Evolutionary conservation across 2,888 invertebrate species (phyloP).

Genomic region (Bellardia pandia): DNA sequence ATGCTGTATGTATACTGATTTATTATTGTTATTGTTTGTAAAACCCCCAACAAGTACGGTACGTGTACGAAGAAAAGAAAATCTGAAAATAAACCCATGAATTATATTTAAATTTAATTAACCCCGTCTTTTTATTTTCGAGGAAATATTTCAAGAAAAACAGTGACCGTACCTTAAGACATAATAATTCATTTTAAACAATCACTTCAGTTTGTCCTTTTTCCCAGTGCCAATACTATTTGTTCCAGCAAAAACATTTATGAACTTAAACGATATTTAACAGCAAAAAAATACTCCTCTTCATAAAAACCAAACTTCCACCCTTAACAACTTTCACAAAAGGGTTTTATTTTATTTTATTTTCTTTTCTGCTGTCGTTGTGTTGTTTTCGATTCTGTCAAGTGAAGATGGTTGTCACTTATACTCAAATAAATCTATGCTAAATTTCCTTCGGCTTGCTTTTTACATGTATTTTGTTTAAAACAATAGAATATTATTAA

Average conservation of each 20-base stretch:
- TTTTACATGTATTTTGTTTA: constrained; percentile 45
- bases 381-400: constrained; percentile 52
- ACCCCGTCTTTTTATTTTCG: too few species aligned
- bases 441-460: constrained; percentile 50
- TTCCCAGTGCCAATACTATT: not conserved
- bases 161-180: too few species aligned
- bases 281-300: not conserved
- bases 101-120: too few species aligned
- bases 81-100: too few species aligned
- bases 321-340: constrained; percentile 29
- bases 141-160: too few species aligned
- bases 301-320: constrained; percentile 22
- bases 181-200: not conserved
- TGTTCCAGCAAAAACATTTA: not conserved
- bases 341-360: constrained; percentile 13
- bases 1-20: too few species aligned
- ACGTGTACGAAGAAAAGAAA: too few species aligned
- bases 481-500: constrained; percentile 31
- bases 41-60: too few species aligned
- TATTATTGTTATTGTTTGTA: too few species aligned
- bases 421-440: constrained; percentile 51
- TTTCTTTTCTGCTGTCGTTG: constrained; percentile 14
- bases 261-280: constrained; percentile 1
- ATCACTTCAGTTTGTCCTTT: not conserved
- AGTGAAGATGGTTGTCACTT: constrained; percentile 59